These are phyloP conservation scores for Ctenodactylus gundi DNA, from an alignment of 2,113 vertebrate genomes.

Conservation along the genomic window DNA sequence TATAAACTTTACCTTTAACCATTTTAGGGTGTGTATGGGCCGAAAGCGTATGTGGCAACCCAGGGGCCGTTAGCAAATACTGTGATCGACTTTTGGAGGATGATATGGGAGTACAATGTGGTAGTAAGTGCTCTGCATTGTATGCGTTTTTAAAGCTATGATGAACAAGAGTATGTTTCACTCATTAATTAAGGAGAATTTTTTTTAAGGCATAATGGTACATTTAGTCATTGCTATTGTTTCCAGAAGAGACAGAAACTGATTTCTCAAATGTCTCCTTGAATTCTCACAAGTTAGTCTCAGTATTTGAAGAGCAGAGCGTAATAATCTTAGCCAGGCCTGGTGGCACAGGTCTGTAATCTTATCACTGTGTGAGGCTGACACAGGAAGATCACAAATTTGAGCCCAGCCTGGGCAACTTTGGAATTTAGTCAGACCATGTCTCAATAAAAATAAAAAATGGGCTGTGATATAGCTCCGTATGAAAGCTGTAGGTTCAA, in stretches of 20 bases:
- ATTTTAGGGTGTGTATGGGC: slow-evolving; percentile 93
- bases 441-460: too few species aligned
- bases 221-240: not conserved
- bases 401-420: too few species aligned
- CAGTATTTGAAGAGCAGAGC: slow-evolving; percentile 27
- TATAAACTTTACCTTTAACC: slow-evolving; percentile 65
- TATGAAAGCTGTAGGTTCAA: too few species aligned
- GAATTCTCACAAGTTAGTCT: not conserved
- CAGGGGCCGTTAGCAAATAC: slow-evolving; percentile 97
- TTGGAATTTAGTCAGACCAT: too few species aligned
- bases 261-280: not conserved
- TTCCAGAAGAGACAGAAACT: not conserved
- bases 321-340: too few species aligned
- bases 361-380: too few species aligned
- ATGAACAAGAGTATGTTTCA: too few species aligned
- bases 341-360: too few species aligned
- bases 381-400: too few species aligned
- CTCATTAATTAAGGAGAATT: not conserved
- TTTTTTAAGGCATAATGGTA: not conserved
- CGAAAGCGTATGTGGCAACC: slow-evolving; percentile 96
- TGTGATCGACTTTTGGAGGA: slow-evolving; percentile 98
- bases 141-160: too few species aligned
- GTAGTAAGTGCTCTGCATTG: slow-evolving; percentile 87
- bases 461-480: too few species aligned
- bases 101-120: slow-evolving; percentile 98